Evolutionary conservation across 2,113 vertebrate species (phyloP), one percentile per base, ranked within the genome.

Genomic region (Cebus imitator): DNA sequence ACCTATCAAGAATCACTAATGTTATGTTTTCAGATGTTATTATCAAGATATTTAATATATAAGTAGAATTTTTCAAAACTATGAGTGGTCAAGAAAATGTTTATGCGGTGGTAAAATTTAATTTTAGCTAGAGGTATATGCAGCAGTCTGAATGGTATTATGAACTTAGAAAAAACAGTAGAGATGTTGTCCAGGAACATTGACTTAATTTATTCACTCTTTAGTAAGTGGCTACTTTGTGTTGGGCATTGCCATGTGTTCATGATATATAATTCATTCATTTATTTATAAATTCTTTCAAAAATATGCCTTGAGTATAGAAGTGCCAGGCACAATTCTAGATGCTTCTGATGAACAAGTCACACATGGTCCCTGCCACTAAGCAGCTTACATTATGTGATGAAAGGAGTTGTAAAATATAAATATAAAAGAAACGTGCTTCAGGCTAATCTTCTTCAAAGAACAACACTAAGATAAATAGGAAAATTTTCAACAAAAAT

Each of bases 11-110:
- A 76, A 70, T 68, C 66, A 81, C 27, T 61, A 80, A 80, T 75
- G 30, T 85, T 40, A 90, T 73, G 55, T 93, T 95, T 96, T 87
- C 30, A 90, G 86, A 79, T 91, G 25, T 72, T 79, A 90, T 81
- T 90, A 64, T 93, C 43, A 43, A 55, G 20, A 40, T 70, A 40
- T 68, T 18, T 50, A 58, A 78, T 79, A 83, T 91, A n/a, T 21
- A 94, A 43, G 23, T 45, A 52, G 80, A 94, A 57, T 73, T 73
- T 80, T 21, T 94, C 64, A 85, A 84, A 88, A 73, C 48, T 80
- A 93, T 64, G 75, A 6, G 20, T 87, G 40, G 17, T 76, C 68
- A 93, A 92, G 76, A 91, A 87, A 90, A 64, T 70, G 6, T 75
- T 27, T 95, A 55, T 87, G 48, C 50, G 70, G 37, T 95, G 81